Percentiles rank a stretch among this genome's conserved stretches.
Evolutionary conservation across 2,113 vertebrate species (phyloP).

Genomic region (Stigmatopora nigra): DNA sequence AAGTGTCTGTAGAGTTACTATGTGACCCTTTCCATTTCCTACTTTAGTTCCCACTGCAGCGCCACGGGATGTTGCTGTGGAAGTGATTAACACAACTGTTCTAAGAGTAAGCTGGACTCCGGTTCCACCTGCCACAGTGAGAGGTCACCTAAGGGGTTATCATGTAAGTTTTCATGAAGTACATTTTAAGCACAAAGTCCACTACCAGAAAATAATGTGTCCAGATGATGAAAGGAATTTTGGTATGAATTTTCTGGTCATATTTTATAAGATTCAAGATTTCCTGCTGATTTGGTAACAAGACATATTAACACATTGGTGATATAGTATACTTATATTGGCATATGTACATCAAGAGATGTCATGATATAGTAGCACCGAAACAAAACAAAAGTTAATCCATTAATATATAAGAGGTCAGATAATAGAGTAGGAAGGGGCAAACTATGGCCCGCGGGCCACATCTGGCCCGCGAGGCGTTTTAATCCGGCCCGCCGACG

Average conservation of each 20-base stretch:
- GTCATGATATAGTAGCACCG: not conserved
- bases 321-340: not conserved
- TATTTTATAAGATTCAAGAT: not conserved
- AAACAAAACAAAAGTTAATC: not conserved
- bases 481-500: no score
- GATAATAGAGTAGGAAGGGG: not conserved
- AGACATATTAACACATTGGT: not conserved
- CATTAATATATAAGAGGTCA: not conserved
- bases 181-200: no score
- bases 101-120: conserved; percentile 80
- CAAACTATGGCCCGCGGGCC: no score
- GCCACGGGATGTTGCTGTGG: conserved; percentile 75
- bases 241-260: not conserved
- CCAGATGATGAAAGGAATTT: not conserved
- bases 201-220: not conserved
- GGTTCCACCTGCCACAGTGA: conserved; percentile 76
- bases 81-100: conserved; percentile 78
- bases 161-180: conserved; percentile 67
- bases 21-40: conserved; percentile 12
- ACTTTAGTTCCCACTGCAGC: conserved; percentile 80
- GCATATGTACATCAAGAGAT: not conserved
- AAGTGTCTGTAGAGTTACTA: not conserved
- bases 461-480: no score
- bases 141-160: conserved; percentile 85
- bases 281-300: not conserved